These are phyloP conservation scores for Stratiomys singularior DNA, from an alignment of 2,888 invertebrate genomes.

Conservation along the genomic window DNA sequence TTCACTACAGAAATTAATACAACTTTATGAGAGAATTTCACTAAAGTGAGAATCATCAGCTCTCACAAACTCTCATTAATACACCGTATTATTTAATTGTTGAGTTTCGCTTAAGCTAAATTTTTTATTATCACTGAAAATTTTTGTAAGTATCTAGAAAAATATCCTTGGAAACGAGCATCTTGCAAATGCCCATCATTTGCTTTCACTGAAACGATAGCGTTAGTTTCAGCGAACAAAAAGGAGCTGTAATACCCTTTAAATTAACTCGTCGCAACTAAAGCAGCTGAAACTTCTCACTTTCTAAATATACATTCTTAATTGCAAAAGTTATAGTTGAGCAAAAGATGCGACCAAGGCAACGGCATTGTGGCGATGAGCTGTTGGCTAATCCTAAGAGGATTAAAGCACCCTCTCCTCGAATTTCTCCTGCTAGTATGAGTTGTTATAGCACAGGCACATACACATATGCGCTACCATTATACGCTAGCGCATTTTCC, in stretches of 20 bases:
- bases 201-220: neutral
- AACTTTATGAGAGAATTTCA: too few species aligned
- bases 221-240: too few species aligned
- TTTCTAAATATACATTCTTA: conserved; percentile 24
- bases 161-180: too few species aligned
- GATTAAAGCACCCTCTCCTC: conserved; percentile 23
- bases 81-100: too few species aligned
- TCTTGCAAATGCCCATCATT: neutral
- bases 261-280: neutral
- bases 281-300: neutral
- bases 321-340: conserved; percentile 27
- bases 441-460: neutral
- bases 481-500: neutral
- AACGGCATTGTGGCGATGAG: conserved; percentile 24
- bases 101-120: too few species aligned
- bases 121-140: too few species aligned
- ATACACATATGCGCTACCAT: neutral
- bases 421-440: neutral
- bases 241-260: neutral
- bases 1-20: too few species aligned
- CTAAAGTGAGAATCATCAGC: too few species aligned
- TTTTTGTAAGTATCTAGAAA: too few species aligned
- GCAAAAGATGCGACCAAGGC: neutral
- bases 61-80: too few species aligned
- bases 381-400: conserved; percentile 32